Percentiles rank a stretch among this genome's conserved stretches.
Conservation (phyloP, 1,140 invertebrate species). For the Tetragonula clypearis region DNA sequence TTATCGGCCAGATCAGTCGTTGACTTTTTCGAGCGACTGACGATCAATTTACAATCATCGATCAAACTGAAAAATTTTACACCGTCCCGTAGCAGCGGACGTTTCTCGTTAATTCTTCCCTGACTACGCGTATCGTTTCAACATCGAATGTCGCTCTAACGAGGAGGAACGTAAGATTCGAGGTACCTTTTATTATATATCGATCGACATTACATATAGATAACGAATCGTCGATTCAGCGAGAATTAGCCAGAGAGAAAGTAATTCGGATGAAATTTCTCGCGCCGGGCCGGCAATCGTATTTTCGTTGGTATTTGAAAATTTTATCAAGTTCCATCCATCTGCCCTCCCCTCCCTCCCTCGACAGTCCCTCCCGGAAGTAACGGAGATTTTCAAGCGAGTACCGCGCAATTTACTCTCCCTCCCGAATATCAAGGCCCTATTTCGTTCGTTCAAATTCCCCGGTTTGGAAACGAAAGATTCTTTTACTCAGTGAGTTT, state of each 20-base stretch:
- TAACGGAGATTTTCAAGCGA: constrained; percentile 11
- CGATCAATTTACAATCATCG: no score
- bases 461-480: not conserved
- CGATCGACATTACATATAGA: not conserved
- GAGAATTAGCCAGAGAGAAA: not conserved
- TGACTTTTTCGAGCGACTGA: no score
- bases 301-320: constrained; percentile 18
- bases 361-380: not conserved
- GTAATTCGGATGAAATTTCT: constrained; percentile 1
- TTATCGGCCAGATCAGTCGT: no score
- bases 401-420: constrained; percentile 16
- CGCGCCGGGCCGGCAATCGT: not conserved
- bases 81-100: not conserved
- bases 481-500: not conserved
- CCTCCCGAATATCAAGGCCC: not conserved
- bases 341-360: no score
- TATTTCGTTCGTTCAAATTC: not conserved
- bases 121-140: not conserved
- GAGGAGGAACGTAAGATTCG: not conserved
- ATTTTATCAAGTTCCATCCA: constrained; percentile 24
- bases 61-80: not conserved
- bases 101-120: not conserved
- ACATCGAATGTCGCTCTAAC: not conserved
- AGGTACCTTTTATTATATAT: not conserved
- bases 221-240: not conserved